Percentiles rank a stretch among this genome's conserved stretches.
Conservation (phyloP, 2,113 vertebrate genomes). For the Tichodroma muraria region DNA sequence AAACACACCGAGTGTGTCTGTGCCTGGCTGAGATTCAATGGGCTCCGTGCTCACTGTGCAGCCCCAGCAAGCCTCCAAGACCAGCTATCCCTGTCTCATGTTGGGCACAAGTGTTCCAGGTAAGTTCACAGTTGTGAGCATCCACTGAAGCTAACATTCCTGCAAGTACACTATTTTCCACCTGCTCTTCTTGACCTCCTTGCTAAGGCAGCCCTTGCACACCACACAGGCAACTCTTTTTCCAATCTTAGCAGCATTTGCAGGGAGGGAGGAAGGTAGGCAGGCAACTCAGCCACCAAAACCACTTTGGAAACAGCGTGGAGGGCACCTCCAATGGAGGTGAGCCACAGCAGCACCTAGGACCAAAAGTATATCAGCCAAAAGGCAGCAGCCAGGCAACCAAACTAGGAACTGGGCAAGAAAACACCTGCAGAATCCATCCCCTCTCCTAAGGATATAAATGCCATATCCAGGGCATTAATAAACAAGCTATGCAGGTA, state of each 20-base stretch:
- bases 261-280: neutral
- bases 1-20: fast-evolving
- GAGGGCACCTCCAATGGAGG: neutral
- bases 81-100: neutral
- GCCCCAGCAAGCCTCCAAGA: neutral
- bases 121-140: neutral
- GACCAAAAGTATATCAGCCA: neutral
- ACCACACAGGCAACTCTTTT: neutral
- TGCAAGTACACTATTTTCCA: neutral
- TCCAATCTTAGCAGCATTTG: neutral
- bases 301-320: neutral
- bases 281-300: neutral
- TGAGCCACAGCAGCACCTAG: neutral
- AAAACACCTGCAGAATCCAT: neutral
- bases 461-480: neutral
- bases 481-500: neutral
- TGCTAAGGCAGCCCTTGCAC: neutral
- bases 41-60: neutral
- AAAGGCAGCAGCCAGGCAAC: neutral
- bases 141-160: neutral
- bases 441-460: neutral
- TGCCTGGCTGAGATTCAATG: neutral
- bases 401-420: neutral
- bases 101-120: neutral
- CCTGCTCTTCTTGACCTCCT: neutral